Conservation (phyloP, 2,888 invertebrate species). For the Rhingia campestris region DNA sequence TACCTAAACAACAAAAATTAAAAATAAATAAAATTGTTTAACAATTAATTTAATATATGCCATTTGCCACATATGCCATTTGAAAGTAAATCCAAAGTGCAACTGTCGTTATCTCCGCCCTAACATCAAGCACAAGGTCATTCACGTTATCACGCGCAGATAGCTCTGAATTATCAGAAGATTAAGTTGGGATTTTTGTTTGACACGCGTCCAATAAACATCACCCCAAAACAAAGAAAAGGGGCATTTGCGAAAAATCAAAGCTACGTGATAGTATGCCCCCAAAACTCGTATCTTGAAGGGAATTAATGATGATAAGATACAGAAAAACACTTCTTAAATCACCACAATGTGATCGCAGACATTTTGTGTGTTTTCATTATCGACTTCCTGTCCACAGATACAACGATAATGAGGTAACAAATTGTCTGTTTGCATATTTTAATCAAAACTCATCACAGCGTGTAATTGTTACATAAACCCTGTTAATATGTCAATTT, state of each 20-base stretch:
- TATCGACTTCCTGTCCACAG: conserved; percentile 3
- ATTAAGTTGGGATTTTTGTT: conserved; percentile 17
- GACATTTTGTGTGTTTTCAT: neutral
- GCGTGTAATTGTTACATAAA: no score
- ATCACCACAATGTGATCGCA: neutral
- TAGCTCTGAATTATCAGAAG: conserved; percentile 10
- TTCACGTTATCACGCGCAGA: conserved; percentile 1
- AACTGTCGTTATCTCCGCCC: conserved; percentile 22
- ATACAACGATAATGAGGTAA: neutral
- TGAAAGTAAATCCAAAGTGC: conserved; percentile 24
- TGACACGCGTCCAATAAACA: neutral
- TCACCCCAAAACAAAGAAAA: conserved; percentile 6
- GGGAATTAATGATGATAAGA: conserved; percentile 35
- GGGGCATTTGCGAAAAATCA: neutral
- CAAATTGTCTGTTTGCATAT: neutral
- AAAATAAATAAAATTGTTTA: neutral
- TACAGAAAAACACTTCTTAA: conserved; percentile 30
- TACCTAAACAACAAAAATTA: neutral
- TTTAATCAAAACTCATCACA: no score
- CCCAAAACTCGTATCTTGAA: no score
- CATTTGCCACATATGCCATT: no score
- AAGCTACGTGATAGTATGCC: neutral
- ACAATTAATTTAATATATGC: neutral
- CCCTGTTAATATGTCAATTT: no score
- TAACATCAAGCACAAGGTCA: conserved; percentile 31